phyloP scores from a whole-genome alignment of 1,140 invertebrate genomes.

The Panagrolaimus sp. region DNA sequence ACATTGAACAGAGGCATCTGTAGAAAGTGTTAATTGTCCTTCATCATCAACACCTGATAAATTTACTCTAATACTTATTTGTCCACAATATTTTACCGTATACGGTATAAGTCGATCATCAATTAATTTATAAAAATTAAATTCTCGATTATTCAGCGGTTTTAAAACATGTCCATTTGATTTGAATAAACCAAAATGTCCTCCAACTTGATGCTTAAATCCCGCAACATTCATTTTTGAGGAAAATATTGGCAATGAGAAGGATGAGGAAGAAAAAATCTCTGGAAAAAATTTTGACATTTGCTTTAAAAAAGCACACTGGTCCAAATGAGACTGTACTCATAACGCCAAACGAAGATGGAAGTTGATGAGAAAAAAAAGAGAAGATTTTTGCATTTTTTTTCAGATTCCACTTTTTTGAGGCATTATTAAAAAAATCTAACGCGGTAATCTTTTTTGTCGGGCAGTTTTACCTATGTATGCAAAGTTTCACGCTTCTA shows the following conservation, averaged over 20 bases:
- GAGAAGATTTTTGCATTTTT: too few relatives aligned
- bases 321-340: too few relatives aligned
- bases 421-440: too few relatives aligned
- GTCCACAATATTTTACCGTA: constrained; percentile 52
- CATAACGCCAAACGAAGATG: too few relatives aligned
- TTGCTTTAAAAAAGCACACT: too few relatives aligned
- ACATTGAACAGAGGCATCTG: constrained; percentile 18
- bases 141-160: constrained; percentile 54
- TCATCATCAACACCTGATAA: constrained; percentile 28
- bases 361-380: too few relatives aligned
- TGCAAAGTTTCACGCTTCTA: too few relatives aligned
- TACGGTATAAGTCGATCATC: constrained; percentile 37
- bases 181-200: constrained; percentile 54
- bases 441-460: too few relatives aligned
- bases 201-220: constrained; percentile 56
- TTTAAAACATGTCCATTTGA: constrained; percentile 56
- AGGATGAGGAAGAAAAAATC: neutral
- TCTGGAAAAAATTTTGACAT: too few relatives aligned
- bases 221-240: constrained; percentile 45
- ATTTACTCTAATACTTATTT: constrained; percentile 38
- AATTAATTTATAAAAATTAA: constrained; percentile 50
- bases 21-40: constrained; percentile 25
- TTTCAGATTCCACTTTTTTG: too few relatives aligned
- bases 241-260: neutral
- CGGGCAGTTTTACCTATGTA: too few relatives aligned